These are phyloP conservation scores for Melipona bicolor DNA, from an alignment of 2,888 invertebrate genomes.

Conservation along the genomic window DNA sequence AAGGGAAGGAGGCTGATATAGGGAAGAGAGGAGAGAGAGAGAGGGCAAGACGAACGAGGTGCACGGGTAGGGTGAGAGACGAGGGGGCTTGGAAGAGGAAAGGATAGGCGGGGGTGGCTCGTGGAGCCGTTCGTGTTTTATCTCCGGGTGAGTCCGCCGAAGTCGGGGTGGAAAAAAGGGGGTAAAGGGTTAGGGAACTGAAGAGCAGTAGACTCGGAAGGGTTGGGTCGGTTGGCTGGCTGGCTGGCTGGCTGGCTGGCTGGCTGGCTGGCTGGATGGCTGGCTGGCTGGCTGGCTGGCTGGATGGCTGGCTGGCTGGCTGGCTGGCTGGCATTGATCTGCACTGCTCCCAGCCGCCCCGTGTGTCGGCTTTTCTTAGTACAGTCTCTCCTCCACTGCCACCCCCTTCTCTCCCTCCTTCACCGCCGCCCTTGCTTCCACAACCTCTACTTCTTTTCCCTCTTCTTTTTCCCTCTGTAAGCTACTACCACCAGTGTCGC, in stretches of 20 bases:
- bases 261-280: conserved; percentile 65
- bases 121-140: conserved; percentile 77
- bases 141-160: conserved; percentile 73
- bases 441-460: conserved; percentile 63
- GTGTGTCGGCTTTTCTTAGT: conserved; percentile 79
- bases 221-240: conserved; percentile 72
- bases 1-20: conserved; percentile 16
- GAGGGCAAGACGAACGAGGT: conserved; percentile 13
- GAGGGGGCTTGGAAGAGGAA: conserved; percentile 28
- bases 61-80: conserved; percentile 14
- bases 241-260: conserved; percentile 60
- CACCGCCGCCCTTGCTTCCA: conserved; percentile 62
- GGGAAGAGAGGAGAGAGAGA: conserved; percentile 26
- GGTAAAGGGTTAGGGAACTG: conserved; percentile 74
- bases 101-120: conserved; percentile 62
- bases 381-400: conserved; percentile 70
- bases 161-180: conserved; percentile 72
- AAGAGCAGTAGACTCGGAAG: conserved; percentile 74
- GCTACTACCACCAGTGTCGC: conserved; percentile 63
- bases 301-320: no score
- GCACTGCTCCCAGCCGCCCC: conserved; percentile 73
- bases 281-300: conserved; percentile 60
- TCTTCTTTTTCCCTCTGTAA: conserved; percentile 70
- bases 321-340: conserved; percentile 77
- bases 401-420: conserved; percentile 29